phyloP scores from a whole-genome alignment of 2,113 vertebrate genomes.

The Motacilla tschutschensis region DNA sequence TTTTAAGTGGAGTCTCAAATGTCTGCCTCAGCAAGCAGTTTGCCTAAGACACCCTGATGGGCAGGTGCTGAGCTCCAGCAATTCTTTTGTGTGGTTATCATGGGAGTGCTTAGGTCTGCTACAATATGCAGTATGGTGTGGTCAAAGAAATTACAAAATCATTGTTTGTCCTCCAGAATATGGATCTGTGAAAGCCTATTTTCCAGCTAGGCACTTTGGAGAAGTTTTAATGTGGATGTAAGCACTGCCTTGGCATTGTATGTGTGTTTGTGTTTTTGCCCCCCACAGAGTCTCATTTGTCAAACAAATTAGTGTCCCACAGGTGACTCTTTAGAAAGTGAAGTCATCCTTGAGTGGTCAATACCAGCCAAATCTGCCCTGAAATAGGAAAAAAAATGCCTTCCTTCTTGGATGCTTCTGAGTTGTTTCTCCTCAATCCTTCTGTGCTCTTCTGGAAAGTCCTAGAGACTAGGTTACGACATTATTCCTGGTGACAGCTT shows the following conservation, averaged over 20 bases:
- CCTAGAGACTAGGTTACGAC: background rate
- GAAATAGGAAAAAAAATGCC: background rate
- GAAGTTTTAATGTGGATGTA: background rate
- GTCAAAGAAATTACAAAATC: background rate
- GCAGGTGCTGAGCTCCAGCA: background rate
- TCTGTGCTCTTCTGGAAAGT: background rate
- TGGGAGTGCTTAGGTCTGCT: background rate
- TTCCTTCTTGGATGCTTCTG: background rate
- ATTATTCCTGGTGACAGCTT: background rate
- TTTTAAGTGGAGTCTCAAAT: background rate
- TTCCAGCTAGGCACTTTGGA: background rate
- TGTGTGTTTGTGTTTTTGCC: background rate
- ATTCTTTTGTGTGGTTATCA: background rate
- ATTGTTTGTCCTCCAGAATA: background rate
- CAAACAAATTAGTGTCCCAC: background rate
- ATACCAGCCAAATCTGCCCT: background rate
- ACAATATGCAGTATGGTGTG: background rate
- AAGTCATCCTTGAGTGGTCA: background rate
- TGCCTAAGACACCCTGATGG: background rate
- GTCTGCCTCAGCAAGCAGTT: background rate
- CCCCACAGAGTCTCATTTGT: background rate
- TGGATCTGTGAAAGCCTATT: background rate
- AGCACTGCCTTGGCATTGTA: background rate
- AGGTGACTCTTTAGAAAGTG: background rate
- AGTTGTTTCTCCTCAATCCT: background rate